Evolutionary conservation across 2,797 vertebrate species (phyloP), one percentile per base, ranked within the genome.

Genomic region (Cirrhinus molitorella): DNA sequence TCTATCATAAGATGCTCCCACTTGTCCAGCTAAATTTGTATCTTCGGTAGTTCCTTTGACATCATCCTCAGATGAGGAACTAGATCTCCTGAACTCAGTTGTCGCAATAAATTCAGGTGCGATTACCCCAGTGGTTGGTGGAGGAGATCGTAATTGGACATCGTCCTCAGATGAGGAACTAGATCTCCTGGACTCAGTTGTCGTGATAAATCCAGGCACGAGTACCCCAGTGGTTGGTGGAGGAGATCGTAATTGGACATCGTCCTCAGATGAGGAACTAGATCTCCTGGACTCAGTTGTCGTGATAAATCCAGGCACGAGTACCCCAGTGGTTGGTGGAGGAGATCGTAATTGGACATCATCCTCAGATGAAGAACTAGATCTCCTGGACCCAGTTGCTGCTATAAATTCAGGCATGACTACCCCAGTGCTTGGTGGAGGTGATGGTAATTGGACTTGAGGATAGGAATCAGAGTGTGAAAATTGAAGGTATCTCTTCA

Each of bases 401-500:
- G 0, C 51, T 79, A 49, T 57, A 4, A 83, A 37, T 10, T 61
- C 37, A 66, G 80, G 67, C 21, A 21, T 73, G 59, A 67, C 47
- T 57, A 23, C 51, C 17, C 28, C 45, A 17, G 17, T 47, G 13
- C 47, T 45, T 78, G 8, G 59, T 71, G 73, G 37, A 63, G 73
- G 21, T 55, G 45, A 82, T 45, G 72, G 79, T 45, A 51, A 25
- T 28, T 53, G 34, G n/a, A 17, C 34, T 76, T 66, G 65, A 57
- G 31, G 28, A 23, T 76, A 23, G 74, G 49, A 65, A 45, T 65
- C 73, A 31, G 79, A 71, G 59, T 76, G 31, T 47, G 77, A 57
- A 34, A 86, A 86, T 28, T 86, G 80, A 73, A 84, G 37, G 72
- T 84, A 86, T 37, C 72, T 66, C 23, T 81, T 86, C 16, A 84